Percentiles rank a stretch among this genome's conserved stretches.
phyloP scores from a whole-genome alignment of 1,140 invertebrate species.

The Mycetomoellerius zeteki region DNA sequence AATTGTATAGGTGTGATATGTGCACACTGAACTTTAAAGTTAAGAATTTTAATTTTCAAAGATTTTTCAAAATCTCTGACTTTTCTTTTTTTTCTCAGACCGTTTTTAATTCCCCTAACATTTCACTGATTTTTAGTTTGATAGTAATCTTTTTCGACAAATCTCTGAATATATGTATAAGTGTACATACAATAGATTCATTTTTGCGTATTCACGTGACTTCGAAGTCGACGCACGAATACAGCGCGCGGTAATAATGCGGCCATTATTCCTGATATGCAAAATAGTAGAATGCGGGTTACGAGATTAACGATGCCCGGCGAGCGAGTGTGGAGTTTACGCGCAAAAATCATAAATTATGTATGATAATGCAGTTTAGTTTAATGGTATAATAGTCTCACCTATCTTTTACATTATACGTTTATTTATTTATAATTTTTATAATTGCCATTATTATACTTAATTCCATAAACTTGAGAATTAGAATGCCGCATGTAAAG shows the following conservation, averaged over 20 bases:
- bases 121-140: no score
- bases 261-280: conserved; percentile 54
- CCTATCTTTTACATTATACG: conserved; percentile 23
- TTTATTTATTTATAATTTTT: conserved; percentile 29
- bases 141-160: no score
- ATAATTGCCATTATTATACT: conserved; percentile 7
- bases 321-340: conserved; percentile 14
- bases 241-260: conserved; percentile 34
- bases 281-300: conserved; percentile 50
- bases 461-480: background rate
- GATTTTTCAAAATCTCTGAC: no score
- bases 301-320: conserved; percentile 46
- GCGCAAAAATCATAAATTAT: conserved; percentile 46
- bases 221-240: conserved; percentile 35
- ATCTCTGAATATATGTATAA: background rate
- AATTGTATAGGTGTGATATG: no score
- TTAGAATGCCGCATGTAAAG: background rate
- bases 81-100: no score
- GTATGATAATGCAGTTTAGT: conserved; percentile 37
- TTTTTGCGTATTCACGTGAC: conserved; percentile 20
- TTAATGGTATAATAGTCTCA: conserved; percentile 18
- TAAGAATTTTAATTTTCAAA: no score
- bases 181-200: background rate
- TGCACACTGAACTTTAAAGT: no score
- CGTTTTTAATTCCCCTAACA: no score